Conservation (phyloP, 2,888 invertebrate genomes). For the Melanchra persicariae region DNA sequence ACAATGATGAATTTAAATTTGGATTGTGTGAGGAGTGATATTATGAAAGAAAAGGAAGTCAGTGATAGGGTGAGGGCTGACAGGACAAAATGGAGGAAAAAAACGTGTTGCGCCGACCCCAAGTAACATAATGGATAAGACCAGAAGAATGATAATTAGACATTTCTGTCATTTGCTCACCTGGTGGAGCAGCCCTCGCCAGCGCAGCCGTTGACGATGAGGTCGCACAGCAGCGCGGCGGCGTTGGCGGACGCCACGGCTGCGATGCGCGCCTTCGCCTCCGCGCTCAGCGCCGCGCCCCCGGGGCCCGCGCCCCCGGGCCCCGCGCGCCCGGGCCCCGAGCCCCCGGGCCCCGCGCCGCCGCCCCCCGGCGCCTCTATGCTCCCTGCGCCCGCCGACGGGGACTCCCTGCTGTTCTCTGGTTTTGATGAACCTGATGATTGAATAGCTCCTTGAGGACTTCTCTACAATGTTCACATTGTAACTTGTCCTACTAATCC, state of each 20-base stretch:
- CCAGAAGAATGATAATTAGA: too few relatives aligned
- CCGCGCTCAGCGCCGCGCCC: slow-evolving; percentile 73
- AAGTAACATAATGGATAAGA: too few relatives aligned
- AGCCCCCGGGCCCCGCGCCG: too few relatives aligned
- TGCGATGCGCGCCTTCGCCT: slow-evolving; percentile 90
- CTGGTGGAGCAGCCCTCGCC: slow-evolving; percentile 73
- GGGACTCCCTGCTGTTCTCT: slow-evolving; percentile 22
- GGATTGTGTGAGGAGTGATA: too few relatives aligned
- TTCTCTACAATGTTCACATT: background rate
- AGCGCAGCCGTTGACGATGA: slow-evolving; percentile 89
- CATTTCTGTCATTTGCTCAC: too few relatives aligned
- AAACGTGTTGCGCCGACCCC: too few relatives aligned
- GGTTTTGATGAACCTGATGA: slow-evolving; percentile 21
- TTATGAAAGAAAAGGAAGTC: too few relatives aligned
- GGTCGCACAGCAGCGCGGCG: slow-evolving; percentile 96
- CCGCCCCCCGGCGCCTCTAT: slow-evolving; percentile 84
- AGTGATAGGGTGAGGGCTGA: too few relatives aligned
- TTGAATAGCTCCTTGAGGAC: background rate
- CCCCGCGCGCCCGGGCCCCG: slow-evolving; percentile 78
- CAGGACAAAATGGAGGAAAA: too few relatives aligned
- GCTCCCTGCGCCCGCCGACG: slow-evolving; percentile 91
- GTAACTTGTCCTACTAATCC: too few relatives aligned
- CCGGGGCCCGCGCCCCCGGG: slow-evolving; percentile 84
- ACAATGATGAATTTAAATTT: too few relatives aligned
- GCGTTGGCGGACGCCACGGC: slow-evolving; percentile 96